These are phyloP conservation scores for Melanargia galathea DNA, from an alignment of 2,888 invertebrate genomes.

Conservation along the genomic window DNA sequence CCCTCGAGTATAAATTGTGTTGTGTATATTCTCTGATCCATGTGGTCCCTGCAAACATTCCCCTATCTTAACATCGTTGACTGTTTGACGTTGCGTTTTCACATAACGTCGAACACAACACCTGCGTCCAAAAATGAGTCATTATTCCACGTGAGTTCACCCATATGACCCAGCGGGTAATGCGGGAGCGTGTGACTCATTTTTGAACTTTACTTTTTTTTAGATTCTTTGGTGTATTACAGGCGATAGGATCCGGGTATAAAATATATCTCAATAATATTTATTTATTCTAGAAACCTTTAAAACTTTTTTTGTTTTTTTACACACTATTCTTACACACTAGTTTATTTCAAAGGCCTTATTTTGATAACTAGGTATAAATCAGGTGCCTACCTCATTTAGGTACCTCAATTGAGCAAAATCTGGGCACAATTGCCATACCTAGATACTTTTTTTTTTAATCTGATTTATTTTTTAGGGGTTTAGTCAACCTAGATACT, in stretches of 20 bases:
- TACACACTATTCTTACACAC: too few relatives aligned
- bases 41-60: conserved; percentile 20
- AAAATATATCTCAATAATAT: background rate
- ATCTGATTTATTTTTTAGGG: too few relatives aligned
- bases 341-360: too few relatives aligned
- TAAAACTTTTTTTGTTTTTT: too few relatives aligned
- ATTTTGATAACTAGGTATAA: too few relatives aligned
- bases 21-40: background rate
- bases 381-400: too few relatives aligned
- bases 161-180: conserved; percentile 43
- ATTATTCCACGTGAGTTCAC: conserved; percentile 49
- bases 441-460: too few relatives aligned
- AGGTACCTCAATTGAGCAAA: too few relatives aligned
- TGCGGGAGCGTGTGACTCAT: conserved; percentile 45
- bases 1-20: background rate
- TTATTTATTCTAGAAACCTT: too few relatives aligned
- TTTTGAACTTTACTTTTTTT: conserved; percentile 21
- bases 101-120: conserved; percentile 46
- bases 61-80: conserved; percentile 32
- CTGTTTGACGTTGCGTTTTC: conserved; percentile 26
- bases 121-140: conserved; percentile 52
- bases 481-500: too few relatives aligned
- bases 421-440: too few relatives aligned
- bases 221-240: background rate
- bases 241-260: background rate